A percentile compares a stretch with the other conserved stretches of the same genome.
Evolutionary conservation across 2,113 vertebrate genomes (phyloP).

Genomic region (Xiphophorus maculatus): DNA sequence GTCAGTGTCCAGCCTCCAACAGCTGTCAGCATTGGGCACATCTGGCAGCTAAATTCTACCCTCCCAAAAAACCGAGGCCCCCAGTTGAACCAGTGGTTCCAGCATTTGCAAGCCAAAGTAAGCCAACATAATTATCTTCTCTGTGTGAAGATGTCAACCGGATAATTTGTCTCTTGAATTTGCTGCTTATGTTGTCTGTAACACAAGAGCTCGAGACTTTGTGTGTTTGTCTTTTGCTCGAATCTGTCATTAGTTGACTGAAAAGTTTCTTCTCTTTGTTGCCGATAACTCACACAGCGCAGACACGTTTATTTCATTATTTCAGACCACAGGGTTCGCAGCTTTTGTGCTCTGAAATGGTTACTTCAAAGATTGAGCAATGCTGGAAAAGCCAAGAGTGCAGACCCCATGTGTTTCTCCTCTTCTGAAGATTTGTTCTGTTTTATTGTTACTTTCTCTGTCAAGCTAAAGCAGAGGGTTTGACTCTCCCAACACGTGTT

Average conservation of each 20-base stretch:
- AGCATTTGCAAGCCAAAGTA: conserved; percentile 43
- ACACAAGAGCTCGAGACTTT: conserved; percentile 4
- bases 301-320: conserved; percentile 26
- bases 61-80: conserved; percentile 25
- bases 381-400: conserved; percentile 4
- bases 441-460: conserved; percentile 24
- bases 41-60: conserved; percentile 42
- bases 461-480: conserved; percentile 14
- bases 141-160: conserved; percentile 34
- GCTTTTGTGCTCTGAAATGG: conserved; percentile 22
- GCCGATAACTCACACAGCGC: conserved; percentile 27
- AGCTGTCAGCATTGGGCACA: conserved; percentile 47
- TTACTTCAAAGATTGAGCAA: conserved; percentile 18
- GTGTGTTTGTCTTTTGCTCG: conserved; percentile 11
- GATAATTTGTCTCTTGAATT: conserved; percentile 25
- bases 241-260: conserved; percentile 17
- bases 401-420: conserved; percentile 17
- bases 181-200: conserved; percentile 16
- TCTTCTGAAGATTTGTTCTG: background rate
- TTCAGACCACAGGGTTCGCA: conserved; percentile 31
- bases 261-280: conserved; percentile 20
- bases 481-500: conserved; percentile 32
- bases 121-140: conserved; percentile 38
- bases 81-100: conserved; percentile 12
- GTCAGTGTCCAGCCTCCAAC: conserved; percentile 28